A percentile compares a stretch with the other conserved stretches of the same genome.
Evolutionary conservation across 1,140 invertebrate genomes (phyloP).

Genomic region (Adoxophyes honmai): DNA sequence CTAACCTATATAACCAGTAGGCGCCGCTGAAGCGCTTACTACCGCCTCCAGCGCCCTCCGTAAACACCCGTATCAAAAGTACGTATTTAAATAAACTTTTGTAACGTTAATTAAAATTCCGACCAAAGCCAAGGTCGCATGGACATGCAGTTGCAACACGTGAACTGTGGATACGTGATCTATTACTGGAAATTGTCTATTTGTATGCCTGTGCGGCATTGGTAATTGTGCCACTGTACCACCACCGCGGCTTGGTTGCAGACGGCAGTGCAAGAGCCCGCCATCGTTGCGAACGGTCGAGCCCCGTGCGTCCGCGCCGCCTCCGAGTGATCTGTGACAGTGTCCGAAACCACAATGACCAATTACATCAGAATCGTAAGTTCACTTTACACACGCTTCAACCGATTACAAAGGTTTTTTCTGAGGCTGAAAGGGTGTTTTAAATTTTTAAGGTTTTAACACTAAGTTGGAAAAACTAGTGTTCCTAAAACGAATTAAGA

Average conservation of each 20-base stretch:
- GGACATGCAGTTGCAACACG: slow-evolving; percentile 33
- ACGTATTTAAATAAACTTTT: slow-evolving; percentile 47
- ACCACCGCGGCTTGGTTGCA: slow-evolving; percentile 53
- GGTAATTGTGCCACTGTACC: slow-evolving; percentile 40
- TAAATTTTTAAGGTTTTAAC: too few relatives aligned
- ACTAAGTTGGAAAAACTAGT: too few relatives aligned
- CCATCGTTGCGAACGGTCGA: slow-evolving; percentile 41
- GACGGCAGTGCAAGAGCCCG: slow-evolving; percentile 37
- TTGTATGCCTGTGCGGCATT: slow-evolving; percentile 18
- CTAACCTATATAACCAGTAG: slow-evolving; percentile 69
- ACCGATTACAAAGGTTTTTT: not conserved
- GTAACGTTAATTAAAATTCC: slow-evolving; percentile 33
- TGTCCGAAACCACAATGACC: slow-evolving; percentile 31
- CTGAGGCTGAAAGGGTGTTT: not conserved
- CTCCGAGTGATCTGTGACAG: slow-evolving; percentile 38
- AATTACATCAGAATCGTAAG: slow-evolving; percentile 42
- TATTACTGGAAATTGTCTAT: slow-evolving; percentile 34
- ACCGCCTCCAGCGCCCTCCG: slow-evolving; percentile 49
- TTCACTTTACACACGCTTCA: slow-evolving; percentile 23
- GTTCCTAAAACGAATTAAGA: too few relatives aligned
- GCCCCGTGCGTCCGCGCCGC: slow-evolving; percentile 27
- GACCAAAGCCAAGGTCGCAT: slow-evolving; percentile 44
- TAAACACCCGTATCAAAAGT: slow-evolving; percentile 53
- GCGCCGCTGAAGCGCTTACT: slow-evolving; percentile 49
- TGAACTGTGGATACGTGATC: slow-evolving; percentile 37